A percentile compares a stretch with the other conserved stretches of the same genome.
These are phyloP conservation scores for Scaptomyza tumidula DNA, from an alignment of 2,888 invertebrate genomes.

Conservation along the genomic window DNA sequence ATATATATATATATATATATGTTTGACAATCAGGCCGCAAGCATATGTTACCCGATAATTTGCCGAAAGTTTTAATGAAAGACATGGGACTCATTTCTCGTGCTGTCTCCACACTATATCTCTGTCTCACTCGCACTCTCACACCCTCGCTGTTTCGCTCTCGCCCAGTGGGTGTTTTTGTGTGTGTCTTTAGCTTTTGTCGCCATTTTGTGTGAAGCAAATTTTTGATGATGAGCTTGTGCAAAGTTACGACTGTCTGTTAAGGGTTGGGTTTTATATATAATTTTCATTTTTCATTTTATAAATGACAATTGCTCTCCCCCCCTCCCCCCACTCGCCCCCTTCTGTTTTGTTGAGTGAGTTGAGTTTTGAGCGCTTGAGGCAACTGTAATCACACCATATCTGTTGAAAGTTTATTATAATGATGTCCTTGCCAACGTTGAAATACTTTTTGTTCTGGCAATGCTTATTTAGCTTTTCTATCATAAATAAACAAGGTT, in stretches of 20 bases:
- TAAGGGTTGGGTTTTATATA: slow-evolving; percentile 39
- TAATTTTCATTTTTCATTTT: slow-evolving; percentile 68
- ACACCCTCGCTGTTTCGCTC: neutral
- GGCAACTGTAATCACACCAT: slow-evolving; percentile 78
- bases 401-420: slow-evolving; percentile 78
- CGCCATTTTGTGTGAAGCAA: slow-evolving; percentile 74
- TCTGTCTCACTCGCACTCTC: slow-evolving; percentile 3
- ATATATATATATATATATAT: slow-evolving; percentile 15
- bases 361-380: slow-evolving; percentile 28
- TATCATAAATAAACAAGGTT: neutral
- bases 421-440: slow-evolving; percentile 51
- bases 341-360: slow-evolving; percentile 11
- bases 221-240: slow-evolving; percentile 75
- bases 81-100: slow-evolving; percentile 84
- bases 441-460: slow-evolving; percentile 9
- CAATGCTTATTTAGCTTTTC: neutral
- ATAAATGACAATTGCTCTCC: slow-evolving; percentile 70
- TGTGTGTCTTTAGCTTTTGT: slow-evolving; percentile 57
- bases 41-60: slow-evolving; percentile 85
- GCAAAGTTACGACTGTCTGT: slow-evolving; percentile 53
- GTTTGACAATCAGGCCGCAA: slow-evolving; percentile 81
- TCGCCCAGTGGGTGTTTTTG: slow-evolving; percentile 21
- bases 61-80: slow-evolving; percentile 85
- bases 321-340: neutral
- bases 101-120: slow-evolving; percentile 49